Percentiles rank a stretch among this genome's conserved stretches.
phyloP scores from a whole-genome alignment of 1,140 invertebrate genomes.

The Penaeus indicus region DNA sequence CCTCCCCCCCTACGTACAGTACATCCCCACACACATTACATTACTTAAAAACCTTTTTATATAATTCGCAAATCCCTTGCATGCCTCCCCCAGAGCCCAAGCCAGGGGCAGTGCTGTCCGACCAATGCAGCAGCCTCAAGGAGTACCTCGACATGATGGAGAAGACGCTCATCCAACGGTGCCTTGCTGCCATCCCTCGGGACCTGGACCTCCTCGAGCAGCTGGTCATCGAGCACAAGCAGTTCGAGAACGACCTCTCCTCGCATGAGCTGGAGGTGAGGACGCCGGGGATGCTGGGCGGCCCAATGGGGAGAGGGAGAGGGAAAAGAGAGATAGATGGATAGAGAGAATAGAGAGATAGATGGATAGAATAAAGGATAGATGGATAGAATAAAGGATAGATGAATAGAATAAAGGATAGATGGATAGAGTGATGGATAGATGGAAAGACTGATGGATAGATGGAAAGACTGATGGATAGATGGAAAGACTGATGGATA shows the following conservation, averaged over 20 bases:
- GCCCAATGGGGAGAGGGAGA: not conserved
- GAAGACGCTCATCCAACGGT: conserved; percentile 82
- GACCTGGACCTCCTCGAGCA: conserved; percentile 89
- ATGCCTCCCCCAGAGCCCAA: conserved; percentile 79
- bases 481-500: too few species aligned
- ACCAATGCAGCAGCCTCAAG: conserved; percentile 85
- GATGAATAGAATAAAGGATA: too few species aligned
- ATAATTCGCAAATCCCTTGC: not conserved
- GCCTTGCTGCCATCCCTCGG: conserved; percentile 80
- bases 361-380: too few species aligned
- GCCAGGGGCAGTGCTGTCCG: conserved; percentile 86
- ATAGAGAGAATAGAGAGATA: too few species aligned
- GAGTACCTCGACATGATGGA: conserved; percentile 88
- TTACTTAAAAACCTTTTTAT: too few species aligned
- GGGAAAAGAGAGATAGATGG: too few species aligned
- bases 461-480: too few species aligned
- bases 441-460: too few species aligned
- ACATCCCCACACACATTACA: too few species aligned
- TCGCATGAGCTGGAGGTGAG: conserved; percentile 68
- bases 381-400: too few species aligned
- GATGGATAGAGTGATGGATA: too few species aligned
- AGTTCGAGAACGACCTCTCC: conserved; percentile 82
- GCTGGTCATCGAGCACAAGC: conserved; percentile 89
- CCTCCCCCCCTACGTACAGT: too few species aligned
- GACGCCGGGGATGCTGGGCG: not conserved